Conservation (phyloP, 2,113 vertebrate species). For the Neoarius graeffei region DNA sequence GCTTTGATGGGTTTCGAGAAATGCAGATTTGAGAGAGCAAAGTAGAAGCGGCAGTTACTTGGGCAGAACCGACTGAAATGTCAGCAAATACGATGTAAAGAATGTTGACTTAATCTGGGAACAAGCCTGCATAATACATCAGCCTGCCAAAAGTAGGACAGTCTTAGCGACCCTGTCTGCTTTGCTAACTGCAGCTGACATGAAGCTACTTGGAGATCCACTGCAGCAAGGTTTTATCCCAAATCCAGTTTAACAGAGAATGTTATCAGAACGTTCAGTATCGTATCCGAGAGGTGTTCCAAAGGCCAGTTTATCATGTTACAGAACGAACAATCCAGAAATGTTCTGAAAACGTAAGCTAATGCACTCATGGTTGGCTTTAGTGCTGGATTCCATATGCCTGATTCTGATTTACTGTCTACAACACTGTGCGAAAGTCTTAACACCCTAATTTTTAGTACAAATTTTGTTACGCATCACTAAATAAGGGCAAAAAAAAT, state of each 20-base stretch:
- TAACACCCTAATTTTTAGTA: too few species aligned
- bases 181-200: conserved; percentile 23
- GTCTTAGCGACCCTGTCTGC: conserved; percentile 12
- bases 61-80: conserved; percentile 37
- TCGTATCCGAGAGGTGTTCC: background rate
- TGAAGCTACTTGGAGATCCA: conserved; percentile 23
- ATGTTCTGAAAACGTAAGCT: background rate
- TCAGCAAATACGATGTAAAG: conserved; percentile 21
- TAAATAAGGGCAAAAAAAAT: too few species aligned
- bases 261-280: background rate
- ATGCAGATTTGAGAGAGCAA: conserved; percentile 43
- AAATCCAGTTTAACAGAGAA: background rate
- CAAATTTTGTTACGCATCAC: too few species aligned
- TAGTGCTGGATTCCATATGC: background rate
- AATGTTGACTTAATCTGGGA: conserved; percentile 7
- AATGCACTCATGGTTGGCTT: background rate
- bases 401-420: background rate
- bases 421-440: too few species aligned
- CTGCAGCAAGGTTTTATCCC: background rate
- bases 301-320: background rate
- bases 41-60: conserved; percentile 21
- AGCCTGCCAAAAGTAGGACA: conserved; percentile 29
- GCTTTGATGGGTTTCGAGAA: conserved; percentile 41
- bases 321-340: background rate
- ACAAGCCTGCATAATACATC: background rate